Evolutionary conservation across 2,113 vertebrate genomes (phyloP), one percentile per base, ranked within the genome.

Genomic region (Actenoides hombroni): DNA sequence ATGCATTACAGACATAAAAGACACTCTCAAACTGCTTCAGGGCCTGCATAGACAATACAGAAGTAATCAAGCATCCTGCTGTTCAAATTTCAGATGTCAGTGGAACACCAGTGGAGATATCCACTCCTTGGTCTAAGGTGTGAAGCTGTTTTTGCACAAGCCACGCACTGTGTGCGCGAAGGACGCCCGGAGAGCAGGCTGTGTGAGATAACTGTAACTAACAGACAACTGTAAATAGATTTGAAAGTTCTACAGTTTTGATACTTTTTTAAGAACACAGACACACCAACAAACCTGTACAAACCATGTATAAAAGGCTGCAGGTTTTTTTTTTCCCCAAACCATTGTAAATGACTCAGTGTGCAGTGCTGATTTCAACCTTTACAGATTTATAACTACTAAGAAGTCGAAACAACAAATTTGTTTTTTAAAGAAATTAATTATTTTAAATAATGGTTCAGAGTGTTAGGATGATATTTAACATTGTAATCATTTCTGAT

Each of bases 191-290:
- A 97, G 95, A 88, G 78, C 70, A 97, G 83, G 92, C 93, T 97
- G 90, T 97, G 91, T 91, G 94, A 96, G 97, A 70, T 95, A 98
- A 91, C 94, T 98, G 94, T 94, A 96, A 94, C 92, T 98, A 97
- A 98, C 97, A 96, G 73, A 93, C 23, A 35, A 96, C 95, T 98
- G 98, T 98, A 97, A 97, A 97, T 98, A 98, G 94, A 97, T 98
- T 97, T 98, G 97, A 94, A 97, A 96, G 96, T 86, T 97, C 93
- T 95, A 97, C 97, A 94, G 78, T 98, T 98, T 98, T 98, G 98
- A 98, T 98, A 98, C 97, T 98, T 98, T 98, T 98, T 95, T 98
- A 97, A 97, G 96, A 93, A 91, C 86, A 91, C 81, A 54, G 82
- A 75, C 94, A 87, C 71, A 89, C 49, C 75, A 91, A 86, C 69